A percentile compares a stretch with the other conserved stretches of the same genome.
phyloP scores from a whole-genome alignment of 2,113 vertebrate genomes.

The Riparia riparia region DNA sequence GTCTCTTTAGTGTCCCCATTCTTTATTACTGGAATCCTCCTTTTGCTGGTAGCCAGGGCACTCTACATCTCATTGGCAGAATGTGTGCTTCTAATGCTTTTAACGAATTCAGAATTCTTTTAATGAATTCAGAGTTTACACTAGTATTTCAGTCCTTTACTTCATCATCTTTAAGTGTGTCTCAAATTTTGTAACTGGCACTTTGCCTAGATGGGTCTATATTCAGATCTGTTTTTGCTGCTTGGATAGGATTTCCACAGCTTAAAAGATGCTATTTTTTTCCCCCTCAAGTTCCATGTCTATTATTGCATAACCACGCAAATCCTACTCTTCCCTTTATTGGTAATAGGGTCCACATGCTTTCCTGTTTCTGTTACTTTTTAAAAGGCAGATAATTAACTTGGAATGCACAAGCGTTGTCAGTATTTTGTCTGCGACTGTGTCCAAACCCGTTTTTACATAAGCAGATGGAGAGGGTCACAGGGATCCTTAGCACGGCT shows the following conservation, averaged over 20 bases:
- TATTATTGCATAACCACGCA: not conserved
- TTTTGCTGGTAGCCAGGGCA: not conserved
- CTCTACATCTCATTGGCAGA: not conserved
- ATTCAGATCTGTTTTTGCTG: conserved; percentile 45
- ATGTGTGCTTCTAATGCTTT: conserved; percentile 30
- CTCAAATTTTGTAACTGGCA: conserved; percentile 53
- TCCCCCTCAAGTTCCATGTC: not conserved
- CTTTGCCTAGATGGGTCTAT: conserved; percentile 41
- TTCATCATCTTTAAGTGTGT: conserved; percentile 43
- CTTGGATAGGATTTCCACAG: conserved; percentile 55
- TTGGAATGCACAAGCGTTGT: not conserved
- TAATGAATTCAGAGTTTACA: conserved; percentile 55
- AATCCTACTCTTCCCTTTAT: not conserved
- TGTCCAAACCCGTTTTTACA: not conserved
- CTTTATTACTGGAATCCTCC: not conserved
- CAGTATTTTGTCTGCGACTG: not conserved
- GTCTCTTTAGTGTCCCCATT: not conserved
- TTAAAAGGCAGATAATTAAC: not conserved
- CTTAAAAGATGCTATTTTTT: conserved; percentile 25
- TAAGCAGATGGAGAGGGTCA: not conserved
- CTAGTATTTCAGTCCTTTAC: conserved; percentile 31
- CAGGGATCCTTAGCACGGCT: not conserved
- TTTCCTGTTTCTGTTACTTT: not conserved
- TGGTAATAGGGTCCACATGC: not conserved
- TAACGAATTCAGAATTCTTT: conserved; percentile 57